These are phyloP conservation scores for Kradibia gibbosae DNA, from an alignment of 1,140 invertebrate species.

Conservation along the genomic window DNA sequence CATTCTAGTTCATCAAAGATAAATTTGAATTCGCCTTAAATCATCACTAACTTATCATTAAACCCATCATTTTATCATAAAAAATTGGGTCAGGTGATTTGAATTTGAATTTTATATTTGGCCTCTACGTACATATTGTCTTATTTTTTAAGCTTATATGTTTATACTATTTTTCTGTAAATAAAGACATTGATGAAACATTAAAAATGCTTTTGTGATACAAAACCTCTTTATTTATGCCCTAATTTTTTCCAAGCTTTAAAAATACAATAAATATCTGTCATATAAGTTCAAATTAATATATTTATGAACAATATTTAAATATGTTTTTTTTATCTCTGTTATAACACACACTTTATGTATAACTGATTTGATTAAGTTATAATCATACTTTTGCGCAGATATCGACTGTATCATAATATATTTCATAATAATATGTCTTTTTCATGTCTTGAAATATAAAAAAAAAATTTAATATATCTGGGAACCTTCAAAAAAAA, in stretches of 20 bases:
- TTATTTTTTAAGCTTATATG: too few species aligned
- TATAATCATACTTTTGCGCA: not conserved
- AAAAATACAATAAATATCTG: not conserved
- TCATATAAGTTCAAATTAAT: not conserved
- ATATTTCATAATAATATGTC: constrained; percentile 13
- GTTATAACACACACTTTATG: not conserved
- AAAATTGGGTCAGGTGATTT: too few species aligned
- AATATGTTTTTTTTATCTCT: not conserved
- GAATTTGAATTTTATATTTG: too few species aligned
- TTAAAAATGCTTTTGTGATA: not conserved
- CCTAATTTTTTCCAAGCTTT: too few species aligned
- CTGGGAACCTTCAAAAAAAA: not conserved
- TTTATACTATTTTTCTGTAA: not conserved
- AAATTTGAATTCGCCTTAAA: not conserved
- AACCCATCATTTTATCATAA: too few species aligned
- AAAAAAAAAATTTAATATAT: not conserved
- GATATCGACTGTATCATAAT: constrained; percentile 20
- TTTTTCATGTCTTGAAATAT: not conserved
- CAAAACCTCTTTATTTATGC: not conserved
- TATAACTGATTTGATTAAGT: constrained; percentile 21
- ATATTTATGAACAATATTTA: not conserved
- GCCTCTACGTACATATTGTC: too few species aligned
- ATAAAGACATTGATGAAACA: not conserved
- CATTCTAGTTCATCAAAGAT: not conserved
- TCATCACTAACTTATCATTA: too few species aligned